phyloP scores from a whole-genome alignment of 2,888 invertebrate genomes.

The Calameuta pallipes region DNA sequence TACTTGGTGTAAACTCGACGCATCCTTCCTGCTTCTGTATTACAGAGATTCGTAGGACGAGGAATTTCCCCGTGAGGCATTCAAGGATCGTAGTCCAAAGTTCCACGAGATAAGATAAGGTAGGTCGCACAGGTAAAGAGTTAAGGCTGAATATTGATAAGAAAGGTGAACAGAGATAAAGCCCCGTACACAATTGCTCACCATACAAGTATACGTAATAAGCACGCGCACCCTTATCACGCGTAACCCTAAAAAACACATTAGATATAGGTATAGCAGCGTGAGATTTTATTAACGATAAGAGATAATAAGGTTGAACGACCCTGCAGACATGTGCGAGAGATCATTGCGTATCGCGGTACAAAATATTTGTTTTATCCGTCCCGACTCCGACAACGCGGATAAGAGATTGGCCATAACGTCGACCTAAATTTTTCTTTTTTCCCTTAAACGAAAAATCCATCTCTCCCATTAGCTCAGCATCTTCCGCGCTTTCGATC shows the following conservation, averaged over 20 bases:
- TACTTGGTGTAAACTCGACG: not conserved
- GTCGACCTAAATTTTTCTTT: not conserved
- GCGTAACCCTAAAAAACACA: not conserved
- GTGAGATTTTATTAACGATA: not conserved
- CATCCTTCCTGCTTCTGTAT: not conserved
- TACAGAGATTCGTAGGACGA: not conserved
- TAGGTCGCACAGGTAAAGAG: not conserved
- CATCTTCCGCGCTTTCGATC: not conserved
- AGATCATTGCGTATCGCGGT: slow-evolving; percentile 13
- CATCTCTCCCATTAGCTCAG: not conserved
- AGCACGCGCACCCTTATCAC: not conserved
- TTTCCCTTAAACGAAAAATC: not conserved
- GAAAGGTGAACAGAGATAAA: not conserved
- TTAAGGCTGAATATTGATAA: not conserved
- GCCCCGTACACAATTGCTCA: not conserved
- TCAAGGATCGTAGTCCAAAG: not conserved
- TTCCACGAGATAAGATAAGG: not conserved
- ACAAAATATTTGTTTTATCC: slow-evolving; percentile 20
- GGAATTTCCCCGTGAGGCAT: not conserved
- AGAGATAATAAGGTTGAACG: slow-evolving; percentile 31
- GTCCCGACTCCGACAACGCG: not conserved
- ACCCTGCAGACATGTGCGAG: slow-evolving; percentile 26
- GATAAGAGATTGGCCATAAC: not conserved
- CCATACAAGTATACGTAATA: not conserved
- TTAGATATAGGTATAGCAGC: not conserved